Base-by-base conservation (phyloP, 2,888 invertebrate species). In the Oasisia sp. region DNA sequence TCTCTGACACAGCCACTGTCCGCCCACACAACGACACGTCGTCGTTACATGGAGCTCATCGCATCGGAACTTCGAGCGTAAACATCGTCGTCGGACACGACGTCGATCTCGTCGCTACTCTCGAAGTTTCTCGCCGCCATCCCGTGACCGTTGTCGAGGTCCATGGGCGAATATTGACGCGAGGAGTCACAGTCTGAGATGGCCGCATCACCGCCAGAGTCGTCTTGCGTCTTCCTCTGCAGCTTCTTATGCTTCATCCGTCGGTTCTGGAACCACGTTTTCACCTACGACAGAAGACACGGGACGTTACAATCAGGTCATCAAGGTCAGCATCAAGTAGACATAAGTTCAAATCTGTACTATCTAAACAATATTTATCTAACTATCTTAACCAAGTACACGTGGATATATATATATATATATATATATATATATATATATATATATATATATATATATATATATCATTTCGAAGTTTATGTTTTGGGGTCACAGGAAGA, bases 211-310 rank as follows among this genome's bases (percentile, higher is more conserved):
- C 27, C 44, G 4, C 38, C 92, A n/a, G 91, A 92, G 19, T 93
- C 92, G n/a, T 50, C 92, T 9, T 50, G 44, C 1, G 90, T 92
- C 94, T 96, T 96, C 92, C 95, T 94, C 93, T 96, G 95, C 50
- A 95, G 92, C 93, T 96, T 96, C 94, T 96, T 96, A 93, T 96
- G 96, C 93, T 96, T 96, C 99, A 99, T 99, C 94, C 99, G 97
- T 45, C 99, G 97, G 97, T 99, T 99, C 97, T 99, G 99, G 97
- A 99, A 99, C 99, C 99, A 99, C 93, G 99, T 99, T 97, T 99
- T 99, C 94, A 99, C 98, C 97, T 99, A 98, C 90, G 95, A 94
- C 92, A 91, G 50, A 58, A 5, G n/a, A 32, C 14, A 32, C 19
- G n/a, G 32, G 32, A 90, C 8, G 19, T 89, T 19, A 32, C 32